phyloP scores from a whole-genome alignment of 2,888 invertebrate species.

The Peribatodes rhomboidaria region DNA sequence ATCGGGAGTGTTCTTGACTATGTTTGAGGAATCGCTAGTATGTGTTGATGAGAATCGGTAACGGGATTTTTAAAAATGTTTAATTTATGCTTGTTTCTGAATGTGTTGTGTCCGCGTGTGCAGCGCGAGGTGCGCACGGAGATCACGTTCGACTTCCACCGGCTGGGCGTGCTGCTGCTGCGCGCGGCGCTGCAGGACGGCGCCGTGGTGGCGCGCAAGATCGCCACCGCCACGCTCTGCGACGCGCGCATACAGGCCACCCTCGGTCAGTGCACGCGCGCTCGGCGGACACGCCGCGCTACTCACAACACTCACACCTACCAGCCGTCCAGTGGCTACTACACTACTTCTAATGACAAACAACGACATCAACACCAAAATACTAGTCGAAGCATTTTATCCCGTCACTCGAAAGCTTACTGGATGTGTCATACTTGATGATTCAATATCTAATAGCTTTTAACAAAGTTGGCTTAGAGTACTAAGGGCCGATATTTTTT shows the following conservation, averaged over 20 bases:
- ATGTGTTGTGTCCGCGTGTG: slow-evolving; percentile 25
- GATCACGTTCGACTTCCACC: slow-evolving; percentile 96
- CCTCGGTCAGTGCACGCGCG: slow-evolving; percentile 85
- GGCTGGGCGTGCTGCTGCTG: slow-evolving; percentile 94
- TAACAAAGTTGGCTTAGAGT: neutral
- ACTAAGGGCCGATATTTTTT: neutral
- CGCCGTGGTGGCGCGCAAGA: slow-evolving; percentile 92
- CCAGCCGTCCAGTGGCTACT: no score
- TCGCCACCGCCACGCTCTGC: slow-evolving; percentile 97
- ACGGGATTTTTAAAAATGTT: no score
- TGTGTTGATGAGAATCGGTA: no score
- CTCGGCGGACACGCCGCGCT: no score
- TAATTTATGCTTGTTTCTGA: no score
- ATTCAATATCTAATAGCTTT: neutral
- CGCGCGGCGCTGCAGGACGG: slow-evolving; percentile 92
- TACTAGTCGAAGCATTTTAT: no score
- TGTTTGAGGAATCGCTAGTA: no score
- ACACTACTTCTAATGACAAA: neutral
- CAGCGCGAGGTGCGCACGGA: slow-evolving; percentile 88
- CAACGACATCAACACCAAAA: neutral
- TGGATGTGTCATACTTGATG: no score
- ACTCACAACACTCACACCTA: no score
- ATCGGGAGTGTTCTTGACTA: no score
- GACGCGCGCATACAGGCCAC: slow-evolving; percentile 96
- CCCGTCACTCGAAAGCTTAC: no score